Conservation (phyloP, 2,888 invertebrate species). For the Marasmarcha lunaedactyla region DNA sequence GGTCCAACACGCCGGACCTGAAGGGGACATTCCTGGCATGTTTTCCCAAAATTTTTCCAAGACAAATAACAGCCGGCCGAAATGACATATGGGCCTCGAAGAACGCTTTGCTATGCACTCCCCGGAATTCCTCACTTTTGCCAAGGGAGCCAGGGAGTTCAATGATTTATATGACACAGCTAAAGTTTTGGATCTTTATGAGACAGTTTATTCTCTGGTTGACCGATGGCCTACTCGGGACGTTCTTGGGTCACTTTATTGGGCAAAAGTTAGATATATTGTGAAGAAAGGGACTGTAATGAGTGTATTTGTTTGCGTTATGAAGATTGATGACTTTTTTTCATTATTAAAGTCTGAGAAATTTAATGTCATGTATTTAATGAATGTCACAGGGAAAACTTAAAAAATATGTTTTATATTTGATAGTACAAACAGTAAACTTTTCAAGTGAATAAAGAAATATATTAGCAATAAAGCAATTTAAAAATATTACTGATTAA, state of each 20-base stretch:
- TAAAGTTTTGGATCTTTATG: constrained; percentile 38
- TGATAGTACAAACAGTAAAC: no score
- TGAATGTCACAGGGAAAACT: no score
- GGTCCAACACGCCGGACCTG: constrained; percentile 14
- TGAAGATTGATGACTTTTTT: no score
- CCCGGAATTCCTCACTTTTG: constrained; percentile 35
- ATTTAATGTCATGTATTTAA: no score
- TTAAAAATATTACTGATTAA: no score
- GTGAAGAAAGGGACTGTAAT: constrained; percentile 1
- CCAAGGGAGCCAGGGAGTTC: constrained; percentile 19
- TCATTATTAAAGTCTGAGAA: no score
- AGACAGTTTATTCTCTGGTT: constrained; percentile 24
- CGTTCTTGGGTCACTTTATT: neutral
- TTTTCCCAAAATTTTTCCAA: constrained; percentile 58
- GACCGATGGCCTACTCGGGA: neutral
- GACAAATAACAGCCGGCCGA: constrained; percentile 61
- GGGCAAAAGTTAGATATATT: neutral
- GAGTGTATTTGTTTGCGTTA: neutral
- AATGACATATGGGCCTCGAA: constrained; percentile 54
- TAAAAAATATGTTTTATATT: no score
- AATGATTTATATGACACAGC: constrained; percentile 28
- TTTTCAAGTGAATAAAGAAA: no score
- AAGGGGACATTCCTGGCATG: constrained; percentile 47
- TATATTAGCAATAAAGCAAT: no score
- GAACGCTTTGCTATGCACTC: constrained; percentile 38